Percentiles rank a stretch among this genome's conserved stretches.
Evolutionary conservation across 2,797 vertebrate genomes (phyloP).

Genomic region (Clamator glandarius): DNA sequence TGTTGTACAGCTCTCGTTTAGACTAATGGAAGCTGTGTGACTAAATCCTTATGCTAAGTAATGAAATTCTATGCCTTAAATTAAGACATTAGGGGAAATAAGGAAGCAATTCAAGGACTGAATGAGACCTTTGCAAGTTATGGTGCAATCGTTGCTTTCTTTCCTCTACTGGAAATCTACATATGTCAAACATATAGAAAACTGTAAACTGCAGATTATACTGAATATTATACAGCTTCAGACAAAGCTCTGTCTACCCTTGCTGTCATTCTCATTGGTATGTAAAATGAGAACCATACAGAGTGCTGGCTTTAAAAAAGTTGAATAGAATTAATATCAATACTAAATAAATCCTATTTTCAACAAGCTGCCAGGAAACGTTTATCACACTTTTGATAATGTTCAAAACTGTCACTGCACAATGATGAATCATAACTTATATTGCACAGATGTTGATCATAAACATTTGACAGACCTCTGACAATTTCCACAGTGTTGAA

Average conservation of each 20-base stretch:
- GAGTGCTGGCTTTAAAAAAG: neutral
- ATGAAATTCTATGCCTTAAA: neutral
- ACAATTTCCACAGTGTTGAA: neutral
- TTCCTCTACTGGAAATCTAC: neutral
- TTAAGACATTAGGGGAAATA: neutral
- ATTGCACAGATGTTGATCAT: constrained; percentile 48
- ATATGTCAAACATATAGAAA: neutral
- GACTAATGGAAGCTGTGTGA: neutral
- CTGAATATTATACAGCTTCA: neutral
- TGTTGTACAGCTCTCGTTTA: neutral
- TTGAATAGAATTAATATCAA: constrained; percentile 37
- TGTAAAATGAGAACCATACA: neutral
- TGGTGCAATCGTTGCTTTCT: neutral
- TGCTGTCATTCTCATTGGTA: neutral
- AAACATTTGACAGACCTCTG: constrained; percentile 36
- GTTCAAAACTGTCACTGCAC: constrained; percentile 43
- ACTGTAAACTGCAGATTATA: neutral
- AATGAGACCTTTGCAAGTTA: neutral
- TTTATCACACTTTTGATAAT: constrained; percentile 54
- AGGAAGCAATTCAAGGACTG: neutral
- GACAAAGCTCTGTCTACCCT: neutral
- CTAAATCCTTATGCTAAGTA: neutral
- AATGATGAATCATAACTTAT: constrained; percentile 49
- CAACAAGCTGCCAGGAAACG: constrained; percentile 22
- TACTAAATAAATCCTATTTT: constrained; percentile 47